phyloP scores from a whole-genome alignment of 1,140 invertebrate genomes.

The Cyclargus thomasi region DNA sequence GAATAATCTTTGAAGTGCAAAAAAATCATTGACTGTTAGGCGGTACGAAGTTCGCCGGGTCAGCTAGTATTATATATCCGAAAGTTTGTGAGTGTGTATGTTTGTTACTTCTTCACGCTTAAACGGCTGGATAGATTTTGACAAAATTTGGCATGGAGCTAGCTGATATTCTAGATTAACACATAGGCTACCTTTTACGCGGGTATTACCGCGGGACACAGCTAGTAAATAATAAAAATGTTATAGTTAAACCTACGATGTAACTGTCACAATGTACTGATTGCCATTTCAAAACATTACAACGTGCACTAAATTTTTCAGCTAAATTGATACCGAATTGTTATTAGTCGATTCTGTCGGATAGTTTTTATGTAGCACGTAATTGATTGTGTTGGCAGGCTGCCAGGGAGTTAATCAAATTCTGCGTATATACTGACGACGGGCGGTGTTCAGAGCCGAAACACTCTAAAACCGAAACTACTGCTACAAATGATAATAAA shows the following conservation, averaged over 20 bases:
- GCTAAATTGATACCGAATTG: neutral
- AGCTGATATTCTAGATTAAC: no score
- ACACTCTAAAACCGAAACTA: neutral
- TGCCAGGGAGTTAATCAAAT: conserved; percentile 21
- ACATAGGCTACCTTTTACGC: no score
- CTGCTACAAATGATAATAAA: neutral
- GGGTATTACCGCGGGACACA: no score
- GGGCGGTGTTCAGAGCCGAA: conserved; percentile 7
- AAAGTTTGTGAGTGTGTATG: no score
- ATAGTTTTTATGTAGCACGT: conserved; percentile 18
- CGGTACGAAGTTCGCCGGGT: no score
- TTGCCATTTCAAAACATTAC: neutral
- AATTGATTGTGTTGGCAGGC: conserved; percentile 20
- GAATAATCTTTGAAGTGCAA: no score
- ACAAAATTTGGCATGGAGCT: no score
- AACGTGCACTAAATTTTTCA: neutral
- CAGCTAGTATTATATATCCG: no score
- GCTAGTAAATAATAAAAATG: neutral
- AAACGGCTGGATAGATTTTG: no score
- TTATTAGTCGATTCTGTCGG: conserved; percentile 16
- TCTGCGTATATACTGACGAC: neutral
- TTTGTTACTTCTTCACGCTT: no score
- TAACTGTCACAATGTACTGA: neutral
- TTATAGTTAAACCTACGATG: neutral
- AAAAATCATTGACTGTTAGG: no score